Conservation (phyloP, 2,113 vertebrate species). For the Percopsis transmontana region DNA sequence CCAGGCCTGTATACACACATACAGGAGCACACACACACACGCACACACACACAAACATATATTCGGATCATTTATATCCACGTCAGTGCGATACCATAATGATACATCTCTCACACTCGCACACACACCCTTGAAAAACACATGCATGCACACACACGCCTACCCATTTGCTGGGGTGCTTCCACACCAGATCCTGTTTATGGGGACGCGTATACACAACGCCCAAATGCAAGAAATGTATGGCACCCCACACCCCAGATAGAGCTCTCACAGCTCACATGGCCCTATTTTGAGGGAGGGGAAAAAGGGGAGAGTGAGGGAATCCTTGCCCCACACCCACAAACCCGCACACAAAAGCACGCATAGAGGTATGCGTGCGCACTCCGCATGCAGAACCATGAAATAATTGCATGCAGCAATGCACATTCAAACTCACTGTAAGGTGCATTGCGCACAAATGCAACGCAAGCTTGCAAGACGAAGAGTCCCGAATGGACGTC, state of each 20-base stretch:
- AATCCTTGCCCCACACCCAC: conserved; percentile 28
- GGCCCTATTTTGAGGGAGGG: conserved; percentile 24
- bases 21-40: conserved; percentile 19
- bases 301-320: background rate
- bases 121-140: conserved; percentile 16
- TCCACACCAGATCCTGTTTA: conserved; percentile 71
- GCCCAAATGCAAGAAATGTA: conserved; percentile 58
- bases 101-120: conserved; percentile 22
- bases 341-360: too few relatives aligned
- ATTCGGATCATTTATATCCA: conserved; percentile 54
- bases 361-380: conserved; percentile 13
- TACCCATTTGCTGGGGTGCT: conserved; percentile 24
- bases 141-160: conserved; percentile 12
- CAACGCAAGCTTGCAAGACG: too few relatives aligned
- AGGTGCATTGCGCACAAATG: too few relatives aligned
- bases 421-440: conserved; percentile 6
- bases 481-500: too few relatives aligned
- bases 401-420: background rate
- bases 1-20: conserved; percentile 53
- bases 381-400: background rate
- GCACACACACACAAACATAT: conserved; percentile 42
- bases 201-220: conserved; percentile 66
- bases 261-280: conserved; percentile 66
- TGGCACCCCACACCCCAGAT: conserved; percentile 62
- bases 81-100: conserved; percentile 26